Base-by-base conservation (phyloP, 2,797 vertebrate genomes). In the Premnoplex brunnescens region DNA sequence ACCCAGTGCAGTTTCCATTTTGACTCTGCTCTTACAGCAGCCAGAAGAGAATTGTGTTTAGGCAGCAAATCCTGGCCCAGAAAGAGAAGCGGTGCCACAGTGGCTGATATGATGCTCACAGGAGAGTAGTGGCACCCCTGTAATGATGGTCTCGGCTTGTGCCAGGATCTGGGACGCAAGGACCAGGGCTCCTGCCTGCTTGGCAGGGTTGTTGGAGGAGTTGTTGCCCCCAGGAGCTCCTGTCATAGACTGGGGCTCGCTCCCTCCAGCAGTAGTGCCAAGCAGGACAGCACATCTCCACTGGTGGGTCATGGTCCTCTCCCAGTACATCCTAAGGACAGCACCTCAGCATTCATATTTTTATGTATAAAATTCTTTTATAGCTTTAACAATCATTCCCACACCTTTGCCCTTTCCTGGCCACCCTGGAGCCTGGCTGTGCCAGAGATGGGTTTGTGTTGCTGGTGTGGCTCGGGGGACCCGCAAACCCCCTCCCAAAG, bases 201-300 rank as follows among this genome's bases (percentile, higher is more conserved):
- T 3, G 0, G 12, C 36, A 21, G 21, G 21, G 1, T 3, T 28
- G 8, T 1, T 1, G 52, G 21, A 91, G 43, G 60, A 72, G 58
- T 46, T 54, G 48, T 72, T 13, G 0, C 69, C 37, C 55, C 43
- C 43, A 58, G 21, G 59, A 79, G 46, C 63, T 88, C 16, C 23
- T 66, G 74, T 54, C 51, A 43, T 28, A 64, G 48, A 5, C 59
- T 20, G 21, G 85, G 51, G 20, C 63, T 60, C 63, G 8, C 37
- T 60, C 41, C 39, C 46, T 76, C 39, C 71, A 39, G 52, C 1
- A 0, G 48, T 56, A 44, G 51, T 21, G 52, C 60, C 4, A 9
- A 49, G 32, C 1, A 2, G 48, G 44, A n/a, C 4, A n/a, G 46
- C 43, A 37, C 28, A 4, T 62, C 60, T 36, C 58, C 26, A 5